Conservation (phyloP, 2,888 invertebrate species). For the Drymonia ruficornis region DNA sequence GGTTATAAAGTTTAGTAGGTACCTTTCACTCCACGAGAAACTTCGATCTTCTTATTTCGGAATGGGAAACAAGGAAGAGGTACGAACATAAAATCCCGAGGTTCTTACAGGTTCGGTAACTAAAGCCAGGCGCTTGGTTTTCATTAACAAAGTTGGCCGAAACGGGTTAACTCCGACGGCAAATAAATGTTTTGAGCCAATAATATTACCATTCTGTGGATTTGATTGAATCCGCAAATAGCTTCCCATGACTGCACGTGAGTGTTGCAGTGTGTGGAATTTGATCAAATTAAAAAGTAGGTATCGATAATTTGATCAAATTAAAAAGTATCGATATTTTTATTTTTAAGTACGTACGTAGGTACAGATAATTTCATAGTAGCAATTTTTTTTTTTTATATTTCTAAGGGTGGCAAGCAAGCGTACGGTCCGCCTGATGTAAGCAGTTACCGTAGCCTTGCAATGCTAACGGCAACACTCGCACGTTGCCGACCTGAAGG, state of each 20-base stretch:
- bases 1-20: no score
- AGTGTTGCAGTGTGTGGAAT: conserved; percentile 45
- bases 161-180: conserved; percentile 42
- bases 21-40: neutral
- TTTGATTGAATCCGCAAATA: conserved; percentile 82
- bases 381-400: no score
- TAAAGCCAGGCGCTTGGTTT: conserved; percentile 36
- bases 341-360: no score
- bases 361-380: no score
- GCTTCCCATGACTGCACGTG: conserved; percentile 68
- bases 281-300: conserved; percentile 30
- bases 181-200: conserved; percentile 63
- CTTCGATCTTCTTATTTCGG: neutral
- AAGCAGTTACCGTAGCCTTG: no score
- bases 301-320: conserved; percentile 30
- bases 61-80: neutral
- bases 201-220: conserved; percentile 73
- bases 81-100: conserved; percentile 3
- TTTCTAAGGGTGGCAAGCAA: no score
- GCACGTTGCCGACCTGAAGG: no score
- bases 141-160: conserved; percentile 40
- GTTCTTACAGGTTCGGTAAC: conserved; percentile 23
- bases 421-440: no score
- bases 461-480: no score
- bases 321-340: no score